Percentiles rank a stretch among this genome's conserved stretches.
phyloP scores from a whole-genome alignment of 2,113 vertebrate species.

The Corythoichthys haematopterus region DNA sequence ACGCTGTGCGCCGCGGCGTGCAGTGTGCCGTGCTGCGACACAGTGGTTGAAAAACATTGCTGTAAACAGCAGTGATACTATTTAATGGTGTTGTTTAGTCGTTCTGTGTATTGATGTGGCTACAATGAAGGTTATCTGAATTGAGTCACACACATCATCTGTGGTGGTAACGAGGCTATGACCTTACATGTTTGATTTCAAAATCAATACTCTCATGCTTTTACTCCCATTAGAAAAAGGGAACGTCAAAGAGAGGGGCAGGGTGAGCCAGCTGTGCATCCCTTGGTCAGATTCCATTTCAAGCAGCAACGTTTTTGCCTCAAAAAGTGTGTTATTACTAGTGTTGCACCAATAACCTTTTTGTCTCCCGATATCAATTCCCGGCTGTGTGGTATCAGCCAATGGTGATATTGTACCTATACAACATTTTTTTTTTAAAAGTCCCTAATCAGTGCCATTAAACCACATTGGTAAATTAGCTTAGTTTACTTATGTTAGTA shows the following conservation, averaged over 20 bases:
- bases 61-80: slow-evolving; percentile 13
- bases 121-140: slow-evolving; percentile 40
- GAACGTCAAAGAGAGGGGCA: slow-evolving; percentile 33
- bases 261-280: not conserved
- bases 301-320: not conserved
- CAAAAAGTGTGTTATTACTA: not conserved
- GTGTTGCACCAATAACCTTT: too few relatives aligned
- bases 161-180: slow-evolving; percentile 53
- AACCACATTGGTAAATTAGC: too few relatives aligned
- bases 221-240: slow-evolving; percentile 58
- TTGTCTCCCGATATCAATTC: too few relatives aligned
- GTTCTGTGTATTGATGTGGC: slow-evolving; percentile 4
- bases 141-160: slow-evolving; percentile 48
- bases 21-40: too few relatives aligned
- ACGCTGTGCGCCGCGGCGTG: too few relatives aligned
- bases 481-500: too few relatives aligned
- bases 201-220: slow-evolving; percentile 63
- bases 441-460: too few relatives aligned
- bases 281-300: slow-evolving; percentile 3
- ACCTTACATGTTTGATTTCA: slow-evolving; percentile 64
- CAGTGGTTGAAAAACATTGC: too few relatives aligned
- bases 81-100: slow-evolving; percentile 24
- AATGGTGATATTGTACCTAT: too few relatives aligned
- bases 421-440: too few relatives aligned
- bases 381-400: too few relatives aligned